Evolutionary conservation across 2,888 invertebrate genomes (phyloP), one percentile per base, ranked within the genome.

Genomic region (Trachelus tabidus): DNA sequence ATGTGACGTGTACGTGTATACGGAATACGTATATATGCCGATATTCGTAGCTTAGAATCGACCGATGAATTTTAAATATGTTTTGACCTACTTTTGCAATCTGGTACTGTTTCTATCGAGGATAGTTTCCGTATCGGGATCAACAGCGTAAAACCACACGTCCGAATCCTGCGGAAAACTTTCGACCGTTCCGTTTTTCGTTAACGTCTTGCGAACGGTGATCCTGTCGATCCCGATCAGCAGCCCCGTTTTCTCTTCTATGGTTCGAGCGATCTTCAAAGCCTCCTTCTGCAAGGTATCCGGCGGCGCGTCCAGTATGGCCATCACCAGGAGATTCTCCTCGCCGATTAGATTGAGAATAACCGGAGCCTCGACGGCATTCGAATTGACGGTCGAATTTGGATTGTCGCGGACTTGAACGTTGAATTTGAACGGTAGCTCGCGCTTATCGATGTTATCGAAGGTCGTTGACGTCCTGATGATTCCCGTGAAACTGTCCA

Each of bases 121-220:
- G 83, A 98, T 96, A 75, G 92, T 92, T 81, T 97, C 97, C 0
- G 94, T 95, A 76, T 93, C 93, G 0, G 97, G 97, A 92, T 98
- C 96, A 3, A 98, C 93, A 0, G 96, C 94, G 87, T 97, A 97
- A 90, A 98, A 94, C 97, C 97, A 97, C 11, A 97, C 94, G 86
- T 98, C 97, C 0, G 97, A 97, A 11, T 96, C 96, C 11, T 93
- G 93, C 0, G 94, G 92, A 79, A 94, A 94, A 68, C 92, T 92
- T 84, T 95, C 95, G 33, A 97, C 90, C 0, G 96, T 96, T 6
- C 96, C 95, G 89, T 97, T 97, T 75, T 94, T 94, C 15, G 95
- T 95, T 12, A 96, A 89, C 83, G 93, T 95, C 88, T 96, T 95
- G 77, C 96, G 94, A 1, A 95, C 94, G n/a, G 96, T 95, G n/a